Evolutionary conservation across 2,888 invertebrate genomes (phyloP), one percentile per base, ranked within the genome.

Genomic region (Synanthedon andrenaeformis): DNA sequence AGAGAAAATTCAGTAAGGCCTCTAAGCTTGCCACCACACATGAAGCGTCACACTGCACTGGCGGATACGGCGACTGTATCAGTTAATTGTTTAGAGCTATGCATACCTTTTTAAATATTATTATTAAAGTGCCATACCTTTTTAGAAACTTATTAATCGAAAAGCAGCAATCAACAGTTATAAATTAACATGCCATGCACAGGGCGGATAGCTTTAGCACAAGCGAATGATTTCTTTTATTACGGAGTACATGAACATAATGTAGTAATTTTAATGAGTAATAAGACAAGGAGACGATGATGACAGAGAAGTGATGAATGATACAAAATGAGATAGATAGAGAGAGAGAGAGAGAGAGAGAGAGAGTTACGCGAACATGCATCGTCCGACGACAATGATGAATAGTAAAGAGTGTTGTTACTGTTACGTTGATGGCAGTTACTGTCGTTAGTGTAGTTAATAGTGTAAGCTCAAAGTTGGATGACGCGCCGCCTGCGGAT

Each of bases 41-140:
- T 74, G 77, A 85, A 86, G 85, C 86, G 72, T 71, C 76, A 84
- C 77, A 79, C 82, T 76, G 75, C 77, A 79, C 82, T 76, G 75
- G 79, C 75, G 72, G 79, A 77, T 79, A 82, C 79, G 76, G 78
- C 76, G 74, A 71, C 76, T 74, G 72, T 75, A 72, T 74, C 70
- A 70, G 74, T 78, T 76, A 74, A 70, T 66, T 64, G 67, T 70
- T 64, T 69, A 63, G 65, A 65, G 65, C 65, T 72, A 65, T 75
- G 70, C 74, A 76, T 77, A 74, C 72, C 72, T 75, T 72, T 35
- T 64, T 64, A 62, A 65, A 71, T 51, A 12, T 35, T 45, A 67
- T 75, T 79, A 82, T 79, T 82, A 76, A 84, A 85, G 86, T 87
- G 86, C 86, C 86, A 86, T 85, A 85, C 86, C 85, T 78, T 79